phyloP scores from a whole-genome alignment of 2,888 invertebrate species.

The Fragum whitleyi region DNA sequence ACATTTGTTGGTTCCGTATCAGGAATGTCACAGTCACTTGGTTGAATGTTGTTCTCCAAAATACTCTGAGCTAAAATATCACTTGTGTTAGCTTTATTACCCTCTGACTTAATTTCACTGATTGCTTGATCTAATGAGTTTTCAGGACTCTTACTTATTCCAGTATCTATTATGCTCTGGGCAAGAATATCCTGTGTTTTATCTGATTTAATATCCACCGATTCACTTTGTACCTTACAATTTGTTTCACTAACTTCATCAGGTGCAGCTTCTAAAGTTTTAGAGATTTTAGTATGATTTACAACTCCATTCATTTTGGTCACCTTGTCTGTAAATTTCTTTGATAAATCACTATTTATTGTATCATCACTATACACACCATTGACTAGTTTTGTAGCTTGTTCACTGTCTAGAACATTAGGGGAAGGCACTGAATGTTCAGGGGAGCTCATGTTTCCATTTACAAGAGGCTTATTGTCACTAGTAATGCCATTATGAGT shows the following conservation, averaged over 20 bases:
- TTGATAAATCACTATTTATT: constrained; percentile 33
- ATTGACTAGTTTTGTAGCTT: constrained; percentile 59
- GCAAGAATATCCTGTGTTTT: constrained; percentile 59
- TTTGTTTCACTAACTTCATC: constrained; percentile 22
- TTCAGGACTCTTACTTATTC: constrained; percentile 55
- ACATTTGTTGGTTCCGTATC: constrained; percentile 56
- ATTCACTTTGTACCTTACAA: constrained; percentile 34
- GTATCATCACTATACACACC: constrained; percentile 53
- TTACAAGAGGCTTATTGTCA: constrained; percentile 53
- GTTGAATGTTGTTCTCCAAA: constrained; percentile 60
- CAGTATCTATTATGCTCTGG: constrained; percentile 56
- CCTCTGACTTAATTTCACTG: constrained; percentile 39
- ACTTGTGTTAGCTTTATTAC: constrained; percentile 26
- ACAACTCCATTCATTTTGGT: constrained; percentile 74
- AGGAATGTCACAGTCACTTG: constrained; percentile 62
- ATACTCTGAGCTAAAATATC: constrained; percentile 62
- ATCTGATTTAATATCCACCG: constrained; percentile 12
- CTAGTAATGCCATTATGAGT: constrained; percentile 66
- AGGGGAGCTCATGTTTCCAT: constrained; percentile 66
- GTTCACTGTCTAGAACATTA: constrained; percentile 48
- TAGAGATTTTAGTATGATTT: constrained; percentile 69
- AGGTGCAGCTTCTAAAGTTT: constrained; percentile 34
- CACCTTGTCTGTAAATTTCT: constrained; percentile 62
- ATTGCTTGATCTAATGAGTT: constrained; percentile 28
- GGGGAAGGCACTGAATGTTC: constrained; percentile 65